Evolutionary conservation across 2,888 invertebrate species (phyloP).

Genomic region (Epinotia ramella): DNA sequence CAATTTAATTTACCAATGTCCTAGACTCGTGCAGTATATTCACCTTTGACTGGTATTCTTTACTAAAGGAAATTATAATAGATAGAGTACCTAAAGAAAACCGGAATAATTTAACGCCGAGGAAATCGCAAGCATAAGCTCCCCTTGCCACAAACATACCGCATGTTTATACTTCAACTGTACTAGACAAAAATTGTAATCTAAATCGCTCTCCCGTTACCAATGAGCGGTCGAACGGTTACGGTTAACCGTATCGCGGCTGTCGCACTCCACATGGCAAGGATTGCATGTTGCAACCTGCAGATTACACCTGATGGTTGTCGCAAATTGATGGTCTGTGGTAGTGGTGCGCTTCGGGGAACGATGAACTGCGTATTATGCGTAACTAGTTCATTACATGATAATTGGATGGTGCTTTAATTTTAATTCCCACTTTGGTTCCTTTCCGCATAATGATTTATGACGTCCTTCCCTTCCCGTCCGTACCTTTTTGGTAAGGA

Average conservation of each 20-base stretch:
- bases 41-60: too few species aligned
- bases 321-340: slow-evolving; percentile 39
- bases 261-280: slow-evolving; percentile 46
- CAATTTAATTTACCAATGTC: too few species aligned
- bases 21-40: too few species aligned
- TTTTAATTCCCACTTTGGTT: neutral
- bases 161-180: slow-evolving; percentile 4
- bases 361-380: slow-evolving; percentile 21
- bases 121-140: neutral
- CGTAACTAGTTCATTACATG: slow-evolving; percentile 1
- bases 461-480: too few species aligned
- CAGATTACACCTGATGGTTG: slow-evolving; percentile 30
- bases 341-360: slow-evolving; percentile 19
- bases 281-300: slow-evolving; percentile 40
- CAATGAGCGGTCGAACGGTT: slow-evolving; percentile 41
- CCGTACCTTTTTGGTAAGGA: too few species aligned
- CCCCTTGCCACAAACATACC: neutral
- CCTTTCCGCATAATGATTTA: too few species aligned
- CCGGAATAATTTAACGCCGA: neutral
- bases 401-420: neutral
- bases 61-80: too few species aligned
- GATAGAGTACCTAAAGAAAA: too few species aligned
- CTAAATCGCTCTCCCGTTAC: slow-evolving; percentile 44
- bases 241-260: slow-evolving; percentile 34
- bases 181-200: slow-evolving; percentile 37